Conservation (phyloP, 2,797 vertebrate species). For the Chloroceryle inda region DNA sequence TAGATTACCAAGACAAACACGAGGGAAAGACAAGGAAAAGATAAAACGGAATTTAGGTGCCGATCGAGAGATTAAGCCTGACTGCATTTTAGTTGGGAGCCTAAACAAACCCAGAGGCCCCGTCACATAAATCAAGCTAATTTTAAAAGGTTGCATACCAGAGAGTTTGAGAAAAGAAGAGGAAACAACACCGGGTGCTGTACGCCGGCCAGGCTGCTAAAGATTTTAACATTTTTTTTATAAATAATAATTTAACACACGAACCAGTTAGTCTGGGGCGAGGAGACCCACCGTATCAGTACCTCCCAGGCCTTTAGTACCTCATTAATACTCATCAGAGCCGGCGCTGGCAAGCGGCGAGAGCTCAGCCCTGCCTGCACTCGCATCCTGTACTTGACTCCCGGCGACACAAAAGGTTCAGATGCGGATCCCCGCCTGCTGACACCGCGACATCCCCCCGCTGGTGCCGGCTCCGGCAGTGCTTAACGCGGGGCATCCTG, state of each 20-base stretch:
- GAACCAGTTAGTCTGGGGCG: background rate
- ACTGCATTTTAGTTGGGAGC: slow-evolving; percentile 25
- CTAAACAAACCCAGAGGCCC: slow-evolving; percentile 41
- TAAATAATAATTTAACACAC: background rate
- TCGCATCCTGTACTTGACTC: background rate
- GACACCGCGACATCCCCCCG: background rate
- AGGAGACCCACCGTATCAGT: slow-evolving; percentile 26
- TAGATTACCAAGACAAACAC: slow-evolving; percentile 47
- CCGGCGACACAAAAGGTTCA: slow-evolving; percentile 18
- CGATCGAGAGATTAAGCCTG: background rate
- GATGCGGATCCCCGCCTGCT: background rate
- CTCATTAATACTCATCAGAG: slow-evolving; percentile 37
- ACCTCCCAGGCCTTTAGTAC: slow-evolving; percentile 2
- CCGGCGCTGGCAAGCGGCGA: background rate
- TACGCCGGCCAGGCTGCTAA: background rate
- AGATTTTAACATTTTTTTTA: slow-evolving; percentile 16
- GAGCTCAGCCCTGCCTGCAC: background rate
- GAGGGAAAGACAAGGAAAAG: background rate
- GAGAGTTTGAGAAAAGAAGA: slow-evolving; percentile 29
- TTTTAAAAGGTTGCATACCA: slow-evolving; percentile 49
- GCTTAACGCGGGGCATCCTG: background rate
- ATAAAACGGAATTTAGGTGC: slow-evolving; percentile 35
- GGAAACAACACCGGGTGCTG: slow-evolving; percentile 15
- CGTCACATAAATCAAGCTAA: slow-evolving; percentile 28
- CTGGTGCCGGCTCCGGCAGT: background rate